Conservation (phyloP, 2,113 vertebrate species). For the Rhinopomastus cyanomelas region DNA sequence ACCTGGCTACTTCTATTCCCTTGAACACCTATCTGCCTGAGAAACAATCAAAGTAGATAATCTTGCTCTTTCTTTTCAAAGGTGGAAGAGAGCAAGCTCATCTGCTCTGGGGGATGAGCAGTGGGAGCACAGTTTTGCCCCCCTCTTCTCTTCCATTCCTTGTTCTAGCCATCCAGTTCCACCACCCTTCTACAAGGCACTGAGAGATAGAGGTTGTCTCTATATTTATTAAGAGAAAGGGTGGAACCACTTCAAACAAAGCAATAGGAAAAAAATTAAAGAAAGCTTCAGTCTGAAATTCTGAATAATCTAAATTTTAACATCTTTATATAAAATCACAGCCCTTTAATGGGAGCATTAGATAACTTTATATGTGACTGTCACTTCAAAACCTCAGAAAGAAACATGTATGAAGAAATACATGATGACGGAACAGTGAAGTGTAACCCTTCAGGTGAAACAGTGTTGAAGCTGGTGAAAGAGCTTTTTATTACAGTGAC, state of each 20-base stretch:
- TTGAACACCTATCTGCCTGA: background rate
- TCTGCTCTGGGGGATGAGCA: background rate
- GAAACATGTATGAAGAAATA: background rate
- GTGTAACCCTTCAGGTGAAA: background rate
- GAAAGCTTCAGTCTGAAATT: background rate
- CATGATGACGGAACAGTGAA: background rate
- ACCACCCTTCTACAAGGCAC: background rate
- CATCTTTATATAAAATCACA: background rate
- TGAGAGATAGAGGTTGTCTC: background rate
- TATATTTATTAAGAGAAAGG: background rate
- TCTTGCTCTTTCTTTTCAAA: background rate
- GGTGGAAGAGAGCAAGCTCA: background rate
- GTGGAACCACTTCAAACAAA: background rate
- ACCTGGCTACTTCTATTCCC: background rate
- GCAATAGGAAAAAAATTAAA: background rate
- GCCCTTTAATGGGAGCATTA: background rate
- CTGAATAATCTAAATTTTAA: background rate
- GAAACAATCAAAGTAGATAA: background rate
- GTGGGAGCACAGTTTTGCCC: rapidly evolving
- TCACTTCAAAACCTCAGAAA: background rate
- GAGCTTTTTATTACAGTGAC: background rate
- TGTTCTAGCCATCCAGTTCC: background rate
- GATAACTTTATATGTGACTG: background rate
- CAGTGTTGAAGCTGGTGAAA: too few relatives aligned
- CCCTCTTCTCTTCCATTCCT: background rate